Base-by-base conservation (phyloP, 2,888 invertebrate genomes). In the Ceramica pisi region DNA sequence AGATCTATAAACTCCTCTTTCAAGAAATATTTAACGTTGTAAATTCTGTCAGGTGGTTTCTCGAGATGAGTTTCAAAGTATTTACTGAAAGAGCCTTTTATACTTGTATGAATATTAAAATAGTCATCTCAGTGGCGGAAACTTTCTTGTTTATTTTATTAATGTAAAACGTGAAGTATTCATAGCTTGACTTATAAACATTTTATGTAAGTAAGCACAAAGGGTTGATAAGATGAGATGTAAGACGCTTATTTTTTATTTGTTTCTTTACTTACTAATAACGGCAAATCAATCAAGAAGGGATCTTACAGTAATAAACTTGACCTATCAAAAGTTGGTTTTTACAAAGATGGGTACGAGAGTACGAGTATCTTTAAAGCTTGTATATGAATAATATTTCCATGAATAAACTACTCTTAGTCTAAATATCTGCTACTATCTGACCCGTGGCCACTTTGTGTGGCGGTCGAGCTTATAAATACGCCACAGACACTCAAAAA, bases 101-200 rank as follows among this genome's bases (percentile, higher is more conserved):
- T 59, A 65, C 60, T 69, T 76, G 50, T 70, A 66, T 82, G 50
- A 82, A 78, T 78, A 82, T 79, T 82, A 78, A 78, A 78, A 82
- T 71, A 65, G 60, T 48, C 77, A 62, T 61, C 35, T 41, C 38
- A 23, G 55, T 44, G n/a, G 56, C n/a, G 16, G 44, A 10, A 78
- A 82, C 48, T 65, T 78, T 78, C 79, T 53, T 71, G 64, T 70
- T 61, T 69, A 78, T 3, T 1, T 61, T 26, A 71, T 35, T 78
- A 82, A 81, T 78, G 63, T 64, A 78, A 70, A 69, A 41, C 62
- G 59, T 61, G 55, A 64, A 41, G 26, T 51, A 77, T 59, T 81
- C 53, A 63, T 80, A 41, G 9, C 53, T 51, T 44, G 19, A 80
- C 21, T 59, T 41, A 44, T 56, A 38, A 44, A 80, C 12, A 73